Evolutionary conservation across 53 echinoderm and acorn worm genomes (phyloP).

Genomic region (Mesocentrotus franciscanus): DNA sequence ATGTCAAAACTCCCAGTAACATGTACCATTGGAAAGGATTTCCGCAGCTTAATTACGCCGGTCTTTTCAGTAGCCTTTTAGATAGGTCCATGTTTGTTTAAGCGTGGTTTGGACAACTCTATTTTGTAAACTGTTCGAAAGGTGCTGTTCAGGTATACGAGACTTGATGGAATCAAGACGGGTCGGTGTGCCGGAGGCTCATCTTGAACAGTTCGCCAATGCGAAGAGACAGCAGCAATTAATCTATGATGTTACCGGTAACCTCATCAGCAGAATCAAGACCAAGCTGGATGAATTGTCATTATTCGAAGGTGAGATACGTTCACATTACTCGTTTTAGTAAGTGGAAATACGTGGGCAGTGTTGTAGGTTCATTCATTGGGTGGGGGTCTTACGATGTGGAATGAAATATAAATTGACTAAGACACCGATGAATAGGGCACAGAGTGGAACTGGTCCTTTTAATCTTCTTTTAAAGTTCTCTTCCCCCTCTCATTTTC

Average conservation of each 20-base stretch:
- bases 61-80: background rate
- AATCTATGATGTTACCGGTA: background rate
- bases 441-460: too few species aligned
- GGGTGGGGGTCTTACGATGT: too few species aligned
- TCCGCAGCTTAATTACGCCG: background rate
- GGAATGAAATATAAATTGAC: too few species aligned
- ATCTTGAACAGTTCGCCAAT: background rate
- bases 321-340: background rate
- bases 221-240: conserved; percentile 1
- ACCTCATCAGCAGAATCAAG: background rate
- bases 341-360: background rate
- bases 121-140: background rate
- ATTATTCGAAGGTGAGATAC: background rate
- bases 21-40: background rate
- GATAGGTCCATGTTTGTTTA: background rate
- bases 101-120: background rate
- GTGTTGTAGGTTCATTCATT: too few species aligned
- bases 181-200: background rate
- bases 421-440: too few species aligned
- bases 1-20: background rate
- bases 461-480: too few species aligned
- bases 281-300: background rate
- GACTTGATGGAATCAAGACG: background rate
- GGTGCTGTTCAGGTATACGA: background rate
- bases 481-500: too few species aligned